Conservation (phyloP, 2,797 vertebrate genomes). For the Bradypodion pumilum region DNA sequence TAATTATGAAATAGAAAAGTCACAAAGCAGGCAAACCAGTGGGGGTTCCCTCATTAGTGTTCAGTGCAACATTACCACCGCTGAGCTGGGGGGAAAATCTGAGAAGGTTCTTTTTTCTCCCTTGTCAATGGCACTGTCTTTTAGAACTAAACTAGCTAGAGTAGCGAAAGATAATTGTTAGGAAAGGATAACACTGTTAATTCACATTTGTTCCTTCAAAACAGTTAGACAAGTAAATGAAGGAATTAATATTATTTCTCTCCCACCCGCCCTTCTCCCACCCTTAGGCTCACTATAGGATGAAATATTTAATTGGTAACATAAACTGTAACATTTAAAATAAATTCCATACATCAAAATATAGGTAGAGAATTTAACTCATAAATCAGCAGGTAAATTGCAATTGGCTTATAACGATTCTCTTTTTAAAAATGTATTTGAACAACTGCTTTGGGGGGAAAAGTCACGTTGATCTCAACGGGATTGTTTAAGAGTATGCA, state of each 20-base stretch:
- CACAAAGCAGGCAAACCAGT: constrained; percentile 84
- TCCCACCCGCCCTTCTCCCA: constrained; percentile 43
- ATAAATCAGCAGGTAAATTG: constrained; percentile 77
- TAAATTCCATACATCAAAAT: constrained; percentile 41
- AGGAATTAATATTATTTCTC: constrained; percentile 76
- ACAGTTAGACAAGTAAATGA: constrained; percentile 79
- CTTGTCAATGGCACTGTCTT: constrained; percentile 83
- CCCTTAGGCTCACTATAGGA: constrained; percentile 46
- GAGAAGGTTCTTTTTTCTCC: constrained; percentile 79
- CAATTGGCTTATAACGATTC: constrained; percentile 73
- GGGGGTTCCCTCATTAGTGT: constrained; percentile 86
- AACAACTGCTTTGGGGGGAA: not conserved
- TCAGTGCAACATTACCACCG: constrained; percentile 83
- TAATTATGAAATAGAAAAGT: constrained; percentile 88
- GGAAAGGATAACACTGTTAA: constrained; percentile 83
- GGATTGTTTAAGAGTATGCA: not conserved
- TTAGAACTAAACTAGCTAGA: constrained; percentile 85
- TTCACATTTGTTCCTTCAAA: constrained; percentile 81
- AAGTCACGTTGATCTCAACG: not conserved
- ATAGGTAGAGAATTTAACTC: constrained; percentile 69
- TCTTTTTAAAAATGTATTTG: constrained; percentile 42
- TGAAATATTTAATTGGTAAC: constrained; percentile 59
- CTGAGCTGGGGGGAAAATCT: constrained; percentile 84
- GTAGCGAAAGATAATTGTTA: constrained; percentile 85
- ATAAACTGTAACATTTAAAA: constrained; percentile 66